A percentile compares a stretch with the other conserved stretches of the same genome.
Conservation (phyloP, 2,113 vertebrate genomes). For the Prolemur simus region DNA sequence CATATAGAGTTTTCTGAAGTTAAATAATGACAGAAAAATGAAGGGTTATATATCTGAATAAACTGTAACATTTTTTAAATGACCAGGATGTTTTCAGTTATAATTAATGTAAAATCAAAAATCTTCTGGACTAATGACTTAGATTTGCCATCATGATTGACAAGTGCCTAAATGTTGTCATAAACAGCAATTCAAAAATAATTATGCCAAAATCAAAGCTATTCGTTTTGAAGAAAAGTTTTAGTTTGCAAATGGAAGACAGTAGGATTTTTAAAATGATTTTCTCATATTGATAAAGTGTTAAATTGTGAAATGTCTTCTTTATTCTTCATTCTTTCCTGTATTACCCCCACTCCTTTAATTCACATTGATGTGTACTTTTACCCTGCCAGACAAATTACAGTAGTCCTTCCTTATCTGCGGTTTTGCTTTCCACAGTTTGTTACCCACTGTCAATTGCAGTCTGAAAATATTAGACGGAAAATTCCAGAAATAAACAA, state of each 20-base stretch:
- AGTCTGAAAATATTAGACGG: background rate
- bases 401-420: background rate
- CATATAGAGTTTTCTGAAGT: background rate
- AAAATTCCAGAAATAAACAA: background rate
- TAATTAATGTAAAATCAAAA: constrained; percentile 34
- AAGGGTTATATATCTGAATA: background rate
- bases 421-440: background rate
- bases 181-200: background rate
- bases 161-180: background rate
- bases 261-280: background rate
- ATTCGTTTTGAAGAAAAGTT: background rate
- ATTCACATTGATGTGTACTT: background rate
- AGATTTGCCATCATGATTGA: background rate
- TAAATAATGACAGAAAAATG: background rate
- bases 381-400: background rate
- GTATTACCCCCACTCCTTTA: background rate
- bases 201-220: background rate
- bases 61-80: background rate
- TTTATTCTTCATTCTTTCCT: background rate
- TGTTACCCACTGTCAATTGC: background rate
- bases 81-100: background rate
- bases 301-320: background rate
- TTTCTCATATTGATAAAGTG: background rate
- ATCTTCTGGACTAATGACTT: background rate
- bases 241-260: background rate